Conservation (phyloP, 2,888 invertebrate genomes). For the Leptinotarsa tumamoca region DNA sequence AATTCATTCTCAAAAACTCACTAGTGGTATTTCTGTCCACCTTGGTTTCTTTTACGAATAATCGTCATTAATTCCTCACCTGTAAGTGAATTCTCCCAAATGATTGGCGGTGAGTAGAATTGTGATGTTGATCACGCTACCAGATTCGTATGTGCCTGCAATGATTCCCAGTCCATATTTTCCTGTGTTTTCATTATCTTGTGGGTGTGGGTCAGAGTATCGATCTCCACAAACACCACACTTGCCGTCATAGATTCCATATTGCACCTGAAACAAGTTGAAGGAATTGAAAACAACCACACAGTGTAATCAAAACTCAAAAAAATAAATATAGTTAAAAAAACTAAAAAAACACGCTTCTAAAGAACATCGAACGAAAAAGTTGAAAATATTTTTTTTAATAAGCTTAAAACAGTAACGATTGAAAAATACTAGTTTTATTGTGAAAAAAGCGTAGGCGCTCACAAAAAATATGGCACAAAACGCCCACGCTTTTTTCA, state of each 20-base stretch:
- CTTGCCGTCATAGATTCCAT: slow-evolving; percentile 51
- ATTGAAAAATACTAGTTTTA: too few relatives aligned
- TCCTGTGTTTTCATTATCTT: slow-evolving; percentile 66
- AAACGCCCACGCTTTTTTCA: too few relatives aligned
- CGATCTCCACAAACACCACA: slow-evolving; percentile 65
- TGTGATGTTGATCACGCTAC: slow-evolving; percentile 56
- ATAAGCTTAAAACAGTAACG: too few relatives aligned
- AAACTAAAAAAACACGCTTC: too few relatives aligned
- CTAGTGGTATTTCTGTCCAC: too few relatives aligned
- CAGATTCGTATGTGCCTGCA: slow-evolving; percentile 60
- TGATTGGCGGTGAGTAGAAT: slow-evolving; percentile 66
- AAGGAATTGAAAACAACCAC: too few relatives aligned
- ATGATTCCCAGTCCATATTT: slow-evolving; percentile 65
- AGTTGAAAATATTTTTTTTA: not conserved
- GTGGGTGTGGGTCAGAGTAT: slow-evolving; percentile 59
- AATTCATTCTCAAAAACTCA: too few relatives aligned
- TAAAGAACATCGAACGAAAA: too few relatives aligned
- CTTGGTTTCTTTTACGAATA: too few relatives aligned
- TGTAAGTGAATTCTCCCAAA: slow-evolving; percentile 52
- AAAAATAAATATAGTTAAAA: not conserved
- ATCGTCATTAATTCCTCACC: slow-evolving; percentile 22
- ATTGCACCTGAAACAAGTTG: slow-evolving; percentile 31
- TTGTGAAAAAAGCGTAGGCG: too few relatives aligned
- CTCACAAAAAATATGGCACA: too few relatives aligned
- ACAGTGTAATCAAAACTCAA: too few relatives aligned